Conservation (phyloP, 2,888 invertebrate genomes). For the Parnassius smintheus region DNA sequence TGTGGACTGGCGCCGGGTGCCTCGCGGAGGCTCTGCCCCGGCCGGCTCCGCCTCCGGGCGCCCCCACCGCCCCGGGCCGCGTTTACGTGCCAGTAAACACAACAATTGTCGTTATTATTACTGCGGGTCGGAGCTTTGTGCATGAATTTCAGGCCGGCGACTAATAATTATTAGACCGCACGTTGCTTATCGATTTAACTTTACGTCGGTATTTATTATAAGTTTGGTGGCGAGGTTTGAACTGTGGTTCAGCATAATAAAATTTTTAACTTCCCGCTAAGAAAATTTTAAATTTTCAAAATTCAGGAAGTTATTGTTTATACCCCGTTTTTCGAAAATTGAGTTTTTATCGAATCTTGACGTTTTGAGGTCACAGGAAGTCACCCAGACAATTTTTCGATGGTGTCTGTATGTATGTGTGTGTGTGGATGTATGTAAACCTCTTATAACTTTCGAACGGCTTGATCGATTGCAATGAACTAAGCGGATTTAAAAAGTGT, state of each 20-base stretch:
- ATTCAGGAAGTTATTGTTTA: too few relatives aligned
- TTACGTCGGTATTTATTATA: slow-evolving; percentile 67
- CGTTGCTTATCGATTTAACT: slow-evolving; percentile 71
- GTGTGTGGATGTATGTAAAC: too few relatives aligned
- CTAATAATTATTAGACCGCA: slow-evolving; percentile 78
- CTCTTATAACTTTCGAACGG: too few relatives aligned
- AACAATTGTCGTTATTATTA: slow-evolving; percentile 81
- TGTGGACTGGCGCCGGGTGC: slow-evolving; percentile 59
- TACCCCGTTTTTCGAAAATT: too few relatives aligned
- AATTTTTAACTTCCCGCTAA: too few relatives aligned
- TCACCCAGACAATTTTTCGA: too few relatives aligned
- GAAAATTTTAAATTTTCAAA: too few relatives aligned
- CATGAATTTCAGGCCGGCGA: slow-evolving; percentile 80
- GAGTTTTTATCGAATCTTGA: too few relatives aligned
- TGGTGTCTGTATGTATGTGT: too few relatives aligned
- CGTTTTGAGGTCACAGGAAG: too few relatives aligned
- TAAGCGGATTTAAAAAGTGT: too few relatives aligned
- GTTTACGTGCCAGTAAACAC: slow-evolving; percentile 81
- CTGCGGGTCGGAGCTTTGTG: slow-evolving; percentile 80
- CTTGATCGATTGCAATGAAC: too few relatives aligned
- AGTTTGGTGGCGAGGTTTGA: not conserved
- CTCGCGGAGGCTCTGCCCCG: slow-evolving; percentile 57
- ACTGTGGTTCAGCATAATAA: not conserved
- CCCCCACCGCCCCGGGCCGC: slow-evolving; percentile 50
- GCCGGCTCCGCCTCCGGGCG: slow-evolving; percentile 47